Evolutionary conservation across 1,140 invertebrate genomes (phyloP), one percentile per base, ranked within the genome.

Genomic region (Cydia amplana): DNA sequence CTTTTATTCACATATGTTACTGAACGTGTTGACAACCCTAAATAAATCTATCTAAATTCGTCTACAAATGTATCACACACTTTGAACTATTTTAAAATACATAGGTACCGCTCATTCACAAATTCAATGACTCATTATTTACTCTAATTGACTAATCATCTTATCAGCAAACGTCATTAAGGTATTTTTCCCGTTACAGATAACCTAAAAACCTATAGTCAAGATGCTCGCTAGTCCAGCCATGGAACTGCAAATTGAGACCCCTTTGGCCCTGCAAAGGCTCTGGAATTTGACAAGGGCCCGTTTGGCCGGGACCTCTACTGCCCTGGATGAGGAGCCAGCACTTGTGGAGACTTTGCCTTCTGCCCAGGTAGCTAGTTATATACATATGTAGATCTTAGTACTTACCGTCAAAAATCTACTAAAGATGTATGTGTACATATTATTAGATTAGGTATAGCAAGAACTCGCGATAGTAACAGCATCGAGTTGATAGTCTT

Each of bases 261-360:
- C 90, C 23, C 91, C 92, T 0, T 79, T 93, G 77, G 91, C 89
- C 5, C 85, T 93, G 20, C 93, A 92, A 75, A 85, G 93, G 10
- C 83, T 93, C 63, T 93, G 93, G 93, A 92, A 90, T 70, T 78
- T 93, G 73, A 93, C 93, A 67, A 86, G 93, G 16, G 93, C 93
- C 14, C 91, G 93, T 49, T 85, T 92, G 2, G 91, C 91, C 32
- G 90, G 90, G 7, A 89, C 91, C 12, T 90, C 91, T 73, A 91
- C 90, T 9, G 83, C 87, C 10, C 78, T 89, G 12, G 85, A 86
- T 67, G 85, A 79, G 36, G 87, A 89, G 72, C 85, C 87, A 40
- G 89, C 85, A n/a, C 76, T 93, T 18, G 88, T 91, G 4, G 89
- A 93, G 74, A 87, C 85, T 70, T 81, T 93, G 74, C 87, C 88